Conservation (phyloP, 2,888 invertebrate genomes). For the Trichopoda pennipes region DNA sequence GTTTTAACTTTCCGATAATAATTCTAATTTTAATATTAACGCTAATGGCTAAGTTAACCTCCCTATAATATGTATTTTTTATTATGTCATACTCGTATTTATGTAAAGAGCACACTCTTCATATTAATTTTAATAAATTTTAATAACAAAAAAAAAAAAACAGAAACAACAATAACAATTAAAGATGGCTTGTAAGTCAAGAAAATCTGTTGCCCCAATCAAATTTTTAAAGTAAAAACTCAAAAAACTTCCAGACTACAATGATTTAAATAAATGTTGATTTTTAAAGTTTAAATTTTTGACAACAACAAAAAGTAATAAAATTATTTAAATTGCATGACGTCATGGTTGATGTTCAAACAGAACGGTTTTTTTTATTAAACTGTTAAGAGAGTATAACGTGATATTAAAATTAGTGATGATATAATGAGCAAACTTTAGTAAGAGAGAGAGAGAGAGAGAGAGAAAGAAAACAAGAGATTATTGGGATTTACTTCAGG, state of each 20-base stretch:
- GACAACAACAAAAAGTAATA: slow-evolving; percentile 28
- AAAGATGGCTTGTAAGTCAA: not conserved
- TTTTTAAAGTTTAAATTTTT: slow-evolving; percentile 41
- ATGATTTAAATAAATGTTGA: slow-evolving; percentile 3
- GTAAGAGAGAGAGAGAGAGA: not conserved
- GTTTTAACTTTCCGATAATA: too few relatives aligned
- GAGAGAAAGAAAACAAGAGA: not conserved
- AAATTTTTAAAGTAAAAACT: not conserved
- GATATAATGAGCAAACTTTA: not conserved
- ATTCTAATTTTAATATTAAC: too few relatives aligned
- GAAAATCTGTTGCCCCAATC: slow-evolving; percentile 34
- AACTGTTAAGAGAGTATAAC: not conserved
- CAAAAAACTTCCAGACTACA: slow-evolving; percentile 20
- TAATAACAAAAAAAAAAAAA: not conserved
- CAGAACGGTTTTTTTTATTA: slow-evolving; percentile 2
- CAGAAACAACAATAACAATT: not conserved
- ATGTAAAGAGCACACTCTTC: too few relatives aligned
- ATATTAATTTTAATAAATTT: too few relatives aligned
- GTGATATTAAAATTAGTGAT: not conserved
- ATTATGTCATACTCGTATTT: too few relatives aligned
- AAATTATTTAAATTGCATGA: slow-evolving; percentile 35
- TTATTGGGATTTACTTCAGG: too few relatives aligned
- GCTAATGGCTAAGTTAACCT: too few relatives aligned
- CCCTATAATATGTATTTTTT: too few relatives aligned
- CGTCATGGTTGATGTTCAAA: slow-evolving; percentile 33